Evolutionary conservation across 2,888 invertebrate genomes (phyloP).

Genomic region (Imbricaverruca yamaguchii): DNA sequence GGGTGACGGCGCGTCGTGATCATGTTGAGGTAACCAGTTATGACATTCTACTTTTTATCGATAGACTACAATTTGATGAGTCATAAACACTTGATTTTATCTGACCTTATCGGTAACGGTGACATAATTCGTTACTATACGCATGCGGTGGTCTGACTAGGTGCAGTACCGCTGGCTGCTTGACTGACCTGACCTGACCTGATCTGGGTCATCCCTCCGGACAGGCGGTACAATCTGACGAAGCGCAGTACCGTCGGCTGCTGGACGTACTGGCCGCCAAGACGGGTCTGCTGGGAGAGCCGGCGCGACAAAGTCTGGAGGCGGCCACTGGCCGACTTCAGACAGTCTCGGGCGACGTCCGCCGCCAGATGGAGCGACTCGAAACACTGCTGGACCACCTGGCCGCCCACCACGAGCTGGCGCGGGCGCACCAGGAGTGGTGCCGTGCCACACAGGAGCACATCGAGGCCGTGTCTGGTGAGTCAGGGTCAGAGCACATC

Average conservation of each 20-base stretch:
- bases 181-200: too few relatives aligned
- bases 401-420: slow-evolving; percentile 76
- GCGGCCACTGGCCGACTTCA: slow-evolving; percentile 70
- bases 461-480: slow-evolving; percentile 60
- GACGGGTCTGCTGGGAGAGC: slow-evolving; percentile 60
- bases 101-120: too few relatives aligned
- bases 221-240: slow-evolving; percentile 74
- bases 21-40: too few relatives aligned
- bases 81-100: too few relatives aligned
- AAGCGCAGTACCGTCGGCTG: slow-evolving; percentile 77
- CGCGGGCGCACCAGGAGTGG: slow-evolving; percentile 78
- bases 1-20: too few relatives aligned
- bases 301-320: slow-evolving; percentile 55
- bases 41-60: too few relatives aligned
- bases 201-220: too few relatives aligned
- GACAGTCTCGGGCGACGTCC: slow-evolving; percentile 57
- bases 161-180: too few relatives aligned
- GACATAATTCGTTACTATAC: too few relatives aligned
- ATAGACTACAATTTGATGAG: too few relatives aligned
- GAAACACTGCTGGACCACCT: slow-evolving; percentile 70
- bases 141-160: too few relatives aligned
- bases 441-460: slow-evolving; percentile 86
- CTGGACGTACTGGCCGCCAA: slow-evolving; percentile 86
- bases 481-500: background rate
- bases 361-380: slow-evolving; percentile 59